Conservation (phyloP, 1,140 invertebrate species). For the Lordiphosa mommai region DNA sequence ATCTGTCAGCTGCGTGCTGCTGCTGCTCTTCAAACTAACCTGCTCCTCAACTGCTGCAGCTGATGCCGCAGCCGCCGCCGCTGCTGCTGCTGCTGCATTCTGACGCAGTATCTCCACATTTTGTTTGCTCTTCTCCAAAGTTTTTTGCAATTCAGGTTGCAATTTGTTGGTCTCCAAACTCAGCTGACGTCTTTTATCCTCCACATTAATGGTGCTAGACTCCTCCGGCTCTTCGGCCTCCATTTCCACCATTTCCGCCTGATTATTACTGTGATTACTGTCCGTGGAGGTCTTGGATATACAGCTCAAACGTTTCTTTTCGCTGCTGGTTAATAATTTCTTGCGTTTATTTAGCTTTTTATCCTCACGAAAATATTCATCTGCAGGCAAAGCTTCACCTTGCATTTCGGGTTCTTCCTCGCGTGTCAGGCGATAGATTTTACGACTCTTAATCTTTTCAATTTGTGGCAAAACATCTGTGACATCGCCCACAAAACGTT, state of each 20-base stretch:
- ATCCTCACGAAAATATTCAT: conserved; percentile 82
- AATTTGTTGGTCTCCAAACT: conserved; percentile 64
- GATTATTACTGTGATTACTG: conserved; percentile 63
- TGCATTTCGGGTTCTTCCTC: conserved; percentile 70
- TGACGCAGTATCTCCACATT: conserved; percentile 75
- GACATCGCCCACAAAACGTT: conserved; percentile 72
- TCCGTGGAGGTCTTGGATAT: conserved; percentile 77
- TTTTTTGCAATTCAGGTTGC: conserved; percentile 64
- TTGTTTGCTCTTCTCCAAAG: conserved; percentile 75
- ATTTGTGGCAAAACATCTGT: conserved; percentile 64
- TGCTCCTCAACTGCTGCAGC: too few species aligned
- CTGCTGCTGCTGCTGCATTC: conserved; percentile 46
- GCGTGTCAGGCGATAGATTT: conserved; percentile 65
- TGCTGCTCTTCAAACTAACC: conserved; percentile 60
- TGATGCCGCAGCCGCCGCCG: conserved; percentile 40
- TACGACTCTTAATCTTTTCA: conserved; percentile 73
- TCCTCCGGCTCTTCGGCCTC: conserved; percentile 25
- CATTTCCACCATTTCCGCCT: conserved; percentile 31
- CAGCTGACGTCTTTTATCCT: conserved; percentile 79
- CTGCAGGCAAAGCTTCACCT: conserved; percentile 82
- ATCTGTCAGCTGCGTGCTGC: conserved; percentile 34
- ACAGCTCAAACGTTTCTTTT: conserved; percentile 75
- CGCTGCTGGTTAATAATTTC: conserved; percentile 43
- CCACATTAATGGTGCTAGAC: conserved; percentile 55
- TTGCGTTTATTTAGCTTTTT: conserved; percentile 58